A percentile compares a stretch with the other conserved stretches of the same genome.
phyloP scores from a whole-genome alignment of 2,888 invertebrate genomes.

The Papilio gigon region DNA sequence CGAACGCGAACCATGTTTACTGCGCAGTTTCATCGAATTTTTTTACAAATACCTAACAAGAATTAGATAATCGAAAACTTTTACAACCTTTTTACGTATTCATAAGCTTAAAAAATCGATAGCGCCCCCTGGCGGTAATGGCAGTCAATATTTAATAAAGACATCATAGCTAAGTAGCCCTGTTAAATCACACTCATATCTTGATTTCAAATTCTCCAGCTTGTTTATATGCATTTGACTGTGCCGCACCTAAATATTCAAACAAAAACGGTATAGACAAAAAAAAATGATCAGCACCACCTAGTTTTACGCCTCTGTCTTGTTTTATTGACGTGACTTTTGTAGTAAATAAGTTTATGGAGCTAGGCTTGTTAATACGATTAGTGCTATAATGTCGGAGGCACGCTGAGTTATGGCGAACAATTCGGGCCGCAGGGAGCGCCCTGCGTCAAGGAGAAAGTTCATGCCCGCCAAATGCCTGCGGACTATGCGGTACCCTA shows the following conservation, averaged over 20 bases:
- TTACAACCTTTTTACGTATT: conserved; percentile 4
- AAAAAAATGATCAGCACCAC: too few species aligned
- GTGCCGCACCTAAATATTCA: not conserved
- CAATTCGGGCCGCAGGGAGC: conserved; percentile 22
- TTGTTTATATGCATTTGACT: not conserved
- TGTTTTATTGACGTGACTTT: not conserved
- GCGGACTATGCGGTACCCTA: not conserved
- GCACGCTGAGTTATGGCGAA: conserved; percentile 29
- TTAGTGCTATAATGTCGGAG: not conserved
- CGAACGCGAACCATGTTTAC: too few species aligned
- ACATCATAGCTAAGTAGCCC: too few species aligned
- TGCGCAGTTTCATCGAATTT: conserved; percentile 37
- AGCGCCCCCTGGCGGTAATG: conserved; percentile 23
- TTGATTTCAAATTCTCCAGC: too few species aligned
- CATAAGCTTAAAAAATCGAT: conserved; percentile 36
- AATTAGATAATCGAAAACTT: conserved; percentile 35
- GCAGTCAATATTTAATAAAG: conserved; percentile 32
- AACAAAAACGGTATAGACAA: not conserved
- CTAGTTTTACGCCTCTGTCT: not conserved
- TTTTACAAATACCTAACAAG: conserved; percentile 25
- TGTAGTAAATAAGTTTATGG: conserved; percentile 9
- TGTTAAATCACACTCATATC: too few species aligned
- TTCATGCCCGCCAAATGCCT: conserved; percentile 26
- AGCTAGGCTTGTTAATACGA: conserved; percentile 19
- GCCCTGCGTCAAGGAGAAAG: conserved; percentile 29